A percentile compares a stretch with the other conserved stretches of the same genome.
phyloP scores from a whole-genome alignment of 2,888 invertebrate genomes.

The Drosophila fulvimacula region DNA sequence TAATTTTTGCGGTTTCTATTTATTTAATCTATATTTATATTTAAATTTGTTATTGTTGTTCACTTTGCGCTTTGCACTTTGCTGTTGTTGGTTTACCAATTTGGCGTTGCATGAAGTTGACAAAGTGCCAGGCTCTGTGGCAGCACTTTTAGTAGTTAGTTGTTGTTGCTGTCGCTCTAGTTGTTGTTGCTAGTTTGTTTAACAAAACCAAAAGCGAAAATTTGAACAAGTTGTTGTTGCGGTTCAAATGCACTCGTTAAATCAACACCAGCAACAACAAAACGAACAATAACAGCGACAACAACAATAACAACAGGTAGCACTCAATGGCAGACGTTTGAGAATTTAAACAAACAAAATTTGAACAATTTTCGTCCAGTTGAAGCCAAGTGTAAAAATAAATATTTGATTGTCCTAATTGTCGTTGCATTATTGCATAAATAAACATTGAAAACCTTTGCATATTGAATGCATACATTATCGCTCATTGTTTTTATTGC shows the following conservation, averaged over 20 bases:
- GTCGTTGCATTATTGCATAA: constrained; percentile 68
- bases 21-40: constrained; percentile 36
- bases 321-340: constrained; percentile 37
- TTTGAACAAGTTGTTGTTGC: constrained; percentile 62
- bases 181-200: constrained; percentile 46
- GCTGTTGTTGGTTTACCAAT: constrained; percentile 51
- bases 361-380: constrained; percentile 35
- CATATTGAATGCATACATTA: constrained; percentile 53
- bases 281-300: constrained; percentile 7
- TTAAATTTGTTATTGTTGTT: constrained; percentile 42
- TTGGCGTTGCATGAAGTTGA: constrained; percentile 61
- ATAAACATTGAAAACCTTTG: constrained; percentile 57
- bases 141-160: constrained; percentile 43
- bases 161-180: neutral
- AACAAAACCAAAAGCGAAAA: constrained; percentile 53
- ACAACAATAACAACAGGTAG: constrained; percentile 20
- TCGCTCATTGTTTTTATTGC: constrained; percentile 37
- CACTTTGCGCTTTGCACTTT: constrained; percentile 35
- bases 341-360: constrained; percentile 51
- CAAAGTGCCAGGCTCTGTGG: constrained; percentile 60
- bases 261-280: constrained; percentile 38
- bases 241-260: constrained; percentile 48
- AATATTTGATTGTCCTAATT: constrained; percentile 72
- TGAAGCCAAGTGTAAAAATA: constrained; percentile 64
- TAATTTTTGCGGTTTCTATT: constrained; percentile 72